Conservation (phyloP, 2,113 vertebrate species). For the Morone saxatilis region DNA sequence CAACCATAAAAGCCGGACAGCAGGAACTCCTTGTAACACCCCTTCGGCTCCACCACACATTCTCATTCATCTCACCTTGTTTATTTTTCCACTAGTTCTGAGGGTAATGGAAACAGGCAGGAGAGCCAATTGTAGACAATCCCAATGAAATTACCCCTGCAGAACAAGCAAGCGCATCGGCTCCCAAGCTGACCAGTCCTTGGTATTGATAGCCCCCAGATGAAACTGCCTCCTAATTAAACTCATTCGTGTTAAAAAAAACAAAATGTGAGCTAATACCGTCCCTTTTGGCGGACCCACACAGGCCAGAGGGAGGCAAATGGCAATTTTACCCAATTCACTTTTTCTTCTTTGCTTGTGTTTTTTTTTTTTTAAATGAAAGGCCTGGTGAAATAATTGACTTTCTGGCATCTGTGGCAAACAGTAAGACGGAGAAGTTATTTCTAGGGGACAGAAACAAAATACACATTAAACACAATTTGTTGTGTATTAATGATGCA, state of each 20-base stretch:
- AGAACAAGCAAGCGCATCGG: slow-evolving; percentile 49
- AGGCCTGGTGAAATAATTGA: slow-evolving; percentile 53
- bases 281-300: slow-evolving; percentile 29
- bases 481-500: slow-evolving; percentile 53
- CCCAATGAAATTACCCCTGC: slow-evolving; percentile 66
- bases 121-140: slow-evolving; percentile 68
- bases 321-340: slow-evolving; percentile 53
- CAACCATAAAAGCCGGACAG: slow-evolving; percentile 31
- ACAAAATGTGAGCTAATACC: slow-evolving; percentile 49
- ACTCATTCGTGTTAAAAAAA: slow-evolving; percentile 67
- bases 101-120: slow-evolving; percentile 75
- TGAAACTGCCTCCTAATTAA: slow-evolving; percentile 77
- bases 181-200: slow-evolving; percentile 24
- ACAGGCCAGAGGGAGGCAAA: slow-evolving; percentile 38
- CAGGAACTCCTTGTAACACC: slow-evolving; percentile 37
- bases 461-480: slow-evolving; percentile 9
- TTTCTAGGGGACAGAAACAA: slow-evolving; percentile 39
- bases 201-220: slow-evolving; percentile 57
- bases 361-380: slow-evolving; percentile 55
- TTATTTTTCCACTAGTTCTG: slow-evolving; percentile 60
- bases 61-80: slow-evolving; percentile 67
- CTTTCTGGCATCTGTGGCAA: slow-evolving; percentile 57
- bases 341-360: slow-evolving; percentile 12
- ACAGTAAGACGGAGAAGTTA: slow-evolving; percentile 17
- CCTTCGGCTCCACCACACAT: slow-evolving; percentile 13